Evolutionary conservation across 2,888 invertebrate species (phyloP).

Genomic region (Criorhina ranunculi): DNA sequence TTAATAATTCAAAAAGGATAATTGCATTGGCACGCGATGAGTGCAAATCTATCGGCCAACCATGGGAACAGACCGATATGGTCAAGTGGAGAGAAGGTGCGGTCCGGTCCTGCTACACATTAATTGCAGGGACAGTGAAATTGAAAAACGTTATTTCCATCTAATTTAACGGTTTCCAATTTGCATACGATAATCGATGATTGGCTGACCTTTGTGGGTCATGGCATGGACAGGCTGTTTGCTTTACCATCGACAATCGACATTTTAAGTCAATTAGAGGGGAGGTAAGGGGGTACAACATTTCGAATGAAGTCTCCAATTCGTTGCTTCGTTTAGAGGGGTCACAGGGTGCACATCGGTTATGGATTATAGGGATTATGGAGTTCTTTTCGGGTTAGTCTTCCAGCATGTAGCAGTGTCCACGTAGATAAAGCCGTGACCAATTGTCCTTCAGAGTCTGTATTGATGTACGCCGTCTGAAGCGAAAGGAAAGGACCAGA

Average conservation of each 20-base stretch:
- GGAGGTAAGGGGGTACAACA: neutral
- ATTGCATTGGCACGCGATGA: slow-evolving; percentile 75
- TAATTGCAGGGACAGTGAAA: slow-evolving; percentile 33
- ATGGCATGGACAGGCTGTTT: slow-evolving; percentile 18
- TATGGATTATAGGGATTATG: neutral
- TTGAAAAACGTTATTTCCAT: slow-evolving; percentile 36
- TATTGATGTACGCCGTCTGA: no score
- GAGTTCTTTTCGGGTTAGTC: no score
- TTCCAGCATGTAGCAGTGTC: no score
- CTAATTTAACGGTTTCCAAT: slow-evolving; percentile 60
- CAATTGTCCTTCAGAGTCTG: no score
- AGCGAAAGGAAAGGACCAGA: no score
- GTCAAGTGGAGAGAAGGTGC: slow-evolving; percentile 1
- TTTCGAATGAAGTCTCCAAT: neutral
- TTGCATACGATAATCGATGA: slow-evolving; percentile 68
- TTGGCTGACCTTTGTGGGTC: slow-evolving; percentile 49
- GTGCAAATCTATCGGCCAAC: slow-evolving; percentile 15
- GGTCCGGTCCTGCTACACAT: slow-evolving; percentile 8
- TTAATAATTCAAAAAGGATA: slow-evolving; percentile 76
- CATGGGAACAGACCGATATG: neutral
- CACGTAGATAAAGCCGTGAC: no score
- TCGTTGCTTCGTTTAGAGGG: neutral
- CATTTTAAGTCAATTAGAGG: slow-evolving; percentile 58
- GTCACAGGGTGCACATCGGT: neutral
- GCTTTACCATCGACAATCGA: slow-evolving; percentile 53